Evolutionary conservation across 2,113 vertebrate species (phyloP).

Genomic region (Enhydra lutris): DNA sequence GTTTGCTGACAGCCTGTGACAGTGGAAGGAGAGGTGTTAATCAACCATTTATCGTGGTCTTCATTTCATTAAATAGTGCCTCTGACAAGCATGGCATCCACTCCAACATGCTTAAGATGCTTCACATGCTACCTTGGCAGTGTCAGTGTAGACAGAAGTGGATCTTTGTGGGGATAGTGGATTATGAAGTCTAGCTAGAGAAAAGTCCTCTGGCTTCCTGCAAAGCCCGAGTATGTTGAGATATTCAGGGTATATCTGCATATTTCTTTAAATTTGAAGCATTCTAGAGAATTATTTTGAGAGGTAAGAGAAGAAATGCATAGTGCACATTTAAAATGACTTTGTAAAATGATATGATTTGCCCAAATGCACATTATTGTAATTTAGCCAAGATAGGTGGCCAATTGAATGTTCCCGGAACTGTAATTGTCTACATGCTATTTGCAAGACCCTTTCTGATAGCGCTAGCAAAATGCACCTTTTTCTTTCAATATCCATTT

Average conservation of each 20-base stretch:
- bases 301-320: conserved; percentile 52
- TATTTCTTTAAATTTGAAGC: conserved; percentile 45
- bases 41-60: not conserved
- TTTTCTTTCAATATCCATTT: conserved; percentile 67
- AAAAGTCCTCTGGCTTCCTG: not conserved
- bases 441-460: conserved; percentile 57
- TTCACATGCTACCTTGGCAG: not conserved
- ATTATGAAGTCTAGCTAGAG: not conserved
- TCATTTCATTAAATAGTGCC: not conserved
- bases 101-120: not conserved
- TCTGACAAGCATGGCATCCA: not conserved
- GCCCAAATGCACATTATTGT: conserved; percentile 70
- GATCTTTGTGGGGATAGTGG: not conserved
- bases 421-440: conserved; percentile 64
- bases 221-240: not conserved
- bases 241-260: not conserved
- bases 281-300: conserved; percentile 51
- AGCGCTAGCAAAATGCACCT: conserved; percentile 56
- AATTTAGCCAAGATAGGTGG: conserved; percentile 67
- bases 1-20: not conserved
- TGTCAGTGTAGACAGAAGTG: not conserved
- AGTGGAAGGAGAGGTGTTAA: not conserved
- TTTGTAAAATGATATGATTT: conserved; percentile 71
- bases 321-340: conserved; percentile 56
- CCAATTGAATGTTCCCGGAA: conserved; percentile 63